Evolutionary conservation across 64 coral and sea anemone species (phyloP).

Genomic region (Montipora sp.): DNA sequence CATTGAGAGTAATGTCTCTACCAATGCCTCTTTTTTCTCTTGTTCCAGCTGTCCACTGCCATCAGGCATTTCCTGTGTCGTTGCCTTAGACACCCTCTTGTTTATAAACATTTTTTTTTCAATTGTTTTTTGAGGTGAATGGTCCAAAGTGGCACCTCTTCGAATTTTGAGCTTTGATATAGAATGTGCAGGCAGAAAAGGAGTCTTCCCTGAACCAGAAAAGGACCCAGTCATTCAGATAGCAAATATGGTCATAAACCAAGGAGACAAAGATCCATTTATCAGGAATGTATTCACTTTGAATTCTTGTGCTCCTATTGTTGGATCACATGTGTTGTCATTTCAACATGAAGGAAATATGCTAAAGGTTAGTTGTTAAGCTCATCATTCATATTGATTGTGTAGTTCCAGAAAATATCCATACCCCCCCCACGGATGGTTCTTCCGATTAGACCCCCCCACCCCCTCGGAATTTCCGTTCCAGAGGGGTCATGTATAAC

Average conservation of each 20-base stretch:
- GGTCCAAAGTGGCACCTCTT: constrained; percentile 96
- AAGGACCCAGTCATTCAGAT: constrained; percentile 99
- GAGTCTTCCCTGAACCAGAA: constrained; percentile 96
- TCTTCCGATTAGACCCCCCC: no score
- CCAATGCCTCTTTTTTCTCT: no score
- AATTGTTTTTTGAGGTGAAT: constrained; percentile 74
- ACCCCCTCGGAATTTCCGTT: no score
- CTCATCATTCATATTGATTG: no score
- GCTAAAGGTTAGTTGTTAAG: constrained; percentile 64
- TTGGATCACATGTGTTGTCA: constrained; percentile 93
- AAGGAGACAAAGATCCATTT: constrained; percentile 96
- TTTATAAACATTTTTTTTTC: background rate
- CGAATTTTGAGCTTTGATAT: constrained; percentile 99
- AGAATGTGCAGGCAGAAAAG: constrained; percentile 96
- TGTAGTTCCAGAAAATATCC: no score
- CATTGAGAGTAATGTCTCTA: no score
- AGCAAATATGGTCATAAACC: constrained; percentile 97
- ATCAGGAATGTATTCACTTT: constrained; percentile 96
- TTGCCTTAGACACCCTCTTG: background rate
- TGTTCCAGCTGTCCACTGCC: background rate
- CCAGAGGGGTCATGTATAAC: no score
- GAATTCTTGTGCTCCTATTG: constrained; percentile 84
- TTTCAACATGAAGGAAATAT: constrained; percentile 73
- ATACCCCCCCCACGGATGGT: no score
- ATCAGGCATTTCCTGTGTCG: background rate